These are phyloP conservation scores for Galerucella nymphaeae DNA, from an alignment of 2,888 invertebrate species.

Conservation along the genomic window DNA sequence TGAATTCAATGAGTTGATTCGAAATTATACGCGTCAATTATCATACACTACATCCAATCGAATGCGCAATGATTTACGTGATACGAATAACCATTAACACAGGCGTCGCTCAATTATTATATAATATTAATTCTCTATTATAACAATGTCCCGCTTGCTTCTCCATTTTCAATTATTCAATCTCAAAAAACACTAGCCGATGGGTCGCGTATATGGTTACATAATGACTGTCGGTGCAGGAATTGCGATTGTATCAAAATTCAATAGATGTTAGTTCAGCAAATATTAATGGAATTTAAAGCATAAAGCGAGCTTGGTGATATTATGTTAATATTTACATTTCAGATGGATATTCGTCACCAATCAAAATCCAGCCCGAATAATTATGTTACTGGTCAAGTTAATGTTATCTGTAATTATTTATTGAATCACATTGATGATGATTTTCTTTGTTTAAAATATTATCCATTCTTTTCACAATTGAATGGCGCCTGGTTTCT, in stretches of 20 bases:
- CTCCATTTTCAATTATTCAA: constrained; percentile 28
- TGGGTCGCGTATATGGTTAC: constrained; percentile 21
- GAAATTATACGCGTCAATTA: constrained; percentile 42
- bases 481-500: too few relatives aligned
- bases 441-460: neutral
- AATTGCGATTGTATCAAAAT: constrained; percentile 9
- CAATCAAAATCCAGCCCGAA: too few relatives aligned
- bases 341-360: neutral
- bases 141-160: constrained; percentile 23
- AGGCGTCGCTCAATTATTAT: constrained; percentile 34
- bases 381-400: neutral
- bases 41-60: constrained; percentile 36
- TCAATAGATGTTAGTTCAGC: neutral
- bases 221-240: neutral
- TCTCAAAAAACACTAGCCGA: constrained; percentile 24
- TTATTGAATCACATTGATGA: neutral
- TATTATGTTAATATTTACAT: neutral
- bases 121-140: constrained; percentile 33
- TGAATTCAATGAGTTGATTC: constrained; percentile 43
- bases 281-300: constrained; percentile 2
- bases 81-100: constrained; percentile 35
- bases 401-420: neutral
- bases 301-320: neutral
- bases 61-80: constrained; percentile 41
- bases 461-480: too few relatives aligned